phyloP scores from a whole-genome alignment of 2,113 vertebrate species.

The Lanius collurio region DNA sequence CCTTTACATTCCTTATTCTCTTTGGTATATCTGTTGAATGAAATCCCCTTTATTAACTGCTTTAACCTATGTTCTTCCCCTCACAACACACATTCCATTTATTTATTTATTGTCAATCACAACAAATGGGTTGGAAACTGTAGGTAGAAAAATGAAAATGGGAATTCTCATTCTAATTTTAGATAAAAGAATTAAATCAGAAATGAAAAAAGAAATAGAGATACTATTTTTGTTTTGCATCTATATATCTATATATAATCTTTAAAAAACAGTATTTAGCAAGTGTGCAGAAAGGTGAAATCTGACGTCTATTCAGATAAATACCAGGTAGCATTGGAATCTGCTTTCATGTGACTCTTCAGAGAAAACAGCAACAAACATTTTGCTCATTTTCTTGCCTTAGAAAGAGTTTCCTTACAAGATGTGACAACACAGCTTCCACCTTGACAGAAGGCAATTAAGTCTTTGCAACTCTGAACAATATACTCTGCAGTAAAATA shows the following conservation, averaged over 20 bases:
- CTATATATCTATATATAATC: background rate
- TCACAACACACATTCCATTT: background rate
- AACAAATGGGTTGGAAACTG: background rate
- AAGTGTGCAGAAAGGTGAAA: background rate
- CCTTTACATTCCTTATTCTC: background rate
- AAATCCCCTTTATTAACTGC: background rate
- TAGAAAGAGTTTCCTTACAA: background rate
- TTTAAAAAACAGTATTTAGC: background rate
- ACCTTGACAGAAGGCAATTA: background rate
- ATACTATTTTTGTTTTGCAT: background rate
- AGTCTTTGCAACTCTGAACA: background rate
- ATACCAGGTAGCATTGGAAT: background rate
- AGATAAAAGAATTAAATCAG: constrained; percentile 7
- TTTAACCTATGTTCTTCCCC: constrained; percentile 2
- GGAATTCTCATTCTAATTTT: background rate
- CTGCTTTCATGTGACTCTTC: background rate
- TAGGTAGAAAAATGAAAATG: background rate
- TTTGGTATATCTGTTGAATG: background rate
- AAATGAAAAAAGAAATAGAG: constrained; percentile 43
- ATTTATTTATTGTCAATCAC: constrained; percentile 17
- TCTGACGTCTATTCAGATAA: background rate
- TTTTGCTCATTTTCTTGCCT: background rate
- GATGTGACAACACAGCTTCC: background rate
- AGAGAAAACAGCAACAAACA: background rate
- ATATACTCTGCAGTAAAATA: background rate